Conservation (phyloP, 2,113 vertebrate genomes). For the Labeo rohita region DNA sequence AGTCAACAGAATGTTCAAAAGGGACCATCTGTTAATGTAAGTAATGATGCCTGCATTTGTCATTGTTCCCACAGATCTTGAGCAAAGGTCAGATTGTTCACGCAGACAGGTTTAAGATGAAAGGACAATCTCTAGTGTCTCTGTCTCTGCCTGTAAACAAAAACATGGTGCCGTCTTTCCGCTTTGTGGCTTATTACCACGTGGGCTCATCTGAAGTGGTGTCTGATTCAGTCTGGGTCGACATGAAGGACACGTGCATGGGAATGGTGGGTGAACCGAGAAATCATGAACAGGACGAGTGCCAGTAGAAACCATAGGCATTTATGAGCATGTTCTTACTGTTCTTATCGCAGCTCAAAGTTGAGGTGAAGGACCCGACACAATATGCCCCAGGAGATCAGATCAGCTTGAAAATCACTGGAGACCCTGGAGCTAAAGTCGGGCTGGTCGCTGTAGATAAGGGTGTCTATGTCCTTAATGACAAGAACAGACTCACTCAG, state of each 20-base stretch:
- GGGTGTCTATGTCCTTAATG: constrained; percentile 77
- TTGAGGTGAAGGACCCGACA: neutral
- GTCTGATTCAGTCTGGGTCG: constrained; percentile 66
- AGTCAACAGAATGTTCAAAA: too few relatives aligned
- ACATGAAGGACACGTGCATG: constrained; percentile 65
- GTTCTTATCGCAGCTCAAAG: neutral
- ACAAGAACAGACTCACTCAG: constrained; percentile 78
- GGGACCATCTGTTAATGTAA: neutral
- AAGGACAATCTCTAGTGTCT: neutral
- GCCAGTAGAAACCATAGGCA: neutral
- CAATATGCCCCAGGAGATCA: neutral
- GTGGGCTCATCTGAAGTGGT: constrained; percentile 63
- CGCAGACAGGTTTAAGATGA: constrained; percentile 54
- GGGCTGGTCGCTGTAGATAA: constrained; percentile 80
- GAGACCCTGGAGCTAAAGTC: constrained; percentile 74
- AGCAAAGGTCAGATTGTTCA: constrained; percentile 65
- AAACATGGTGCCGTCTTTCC: constrained; percentile 47
- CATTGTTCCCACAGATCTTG: constrained; percentile 57
- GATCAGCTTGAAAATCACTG: constrained; percentile 64
- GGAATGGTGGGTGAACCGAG: constrained; percentile 62
- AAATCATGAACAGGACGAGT: neutral
- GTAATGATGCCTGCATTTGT: neutral
- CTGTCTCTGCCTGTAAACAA: constrained; percentile 52
- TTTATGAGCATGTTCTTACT: neutral
- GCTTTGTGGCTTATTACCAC: neutral